Evolutionary conservation across 2,888 invertebrate species (phyloP), one percentile per base, ranked within the genome.

Genomic region (Reticulitermes lucifugus): DNA sequence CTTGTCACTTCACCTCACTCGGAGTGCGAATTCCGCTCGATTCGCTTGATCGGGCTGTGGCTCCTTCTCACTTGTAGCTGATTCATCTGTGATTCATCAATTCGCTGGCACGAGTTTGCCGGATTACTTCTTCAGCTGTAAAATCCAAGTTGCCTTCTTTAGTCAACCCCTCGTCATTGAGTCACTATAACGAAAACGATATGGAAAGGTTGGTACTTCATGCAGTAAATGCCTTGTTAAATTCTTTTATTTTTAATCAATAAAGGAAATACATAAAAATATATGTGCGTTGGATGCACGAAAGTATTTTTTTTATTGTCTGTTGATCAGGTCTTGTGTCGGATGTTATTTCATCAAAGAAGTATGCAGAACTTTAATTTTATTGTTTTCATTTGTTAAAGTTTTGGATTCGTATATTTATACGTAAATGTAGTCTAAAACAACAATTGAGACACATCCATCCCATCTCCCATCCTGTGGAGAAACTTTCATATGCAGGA

Each of bases 1-100:
- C 85, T 87, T 87, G 85, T 85, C 86, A 79, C 86, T 81, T 83
- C 86, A 83, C 85, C 79, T 83, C 83, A 83, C 85, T 85, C 81
- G 85, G 85, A 85, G 85, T 75, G 81, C 85, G 75, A 85, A 85
- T 85, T 85, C 77, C 82, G 75, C 81, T 85, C 85, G 59, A 79
- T 84, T 84, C 84, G 84, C 80, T 71, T 71, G 85, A 73, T 80
- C 75, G 85, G 82, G 85, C 85, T 55, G 85, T 82, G 81, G 75
- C 77, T 81, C 80, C 81, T 81, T 81, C 81, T 81, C 85, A 71
- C 85, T 73, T 59, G 79, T 84, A 84, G 84, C 84, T 84, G 84
- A 84, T 80, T 73, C 80, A n/a, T 71, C 84, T 84, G 84, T 84
- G 84, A 84, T 80, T 84, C 84, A 84, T 84, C 84, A 65, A 83